Conservation (phyloP, 2,113 vertebrate genomes). For the Pomatorhinus ruficollis region DNA sequence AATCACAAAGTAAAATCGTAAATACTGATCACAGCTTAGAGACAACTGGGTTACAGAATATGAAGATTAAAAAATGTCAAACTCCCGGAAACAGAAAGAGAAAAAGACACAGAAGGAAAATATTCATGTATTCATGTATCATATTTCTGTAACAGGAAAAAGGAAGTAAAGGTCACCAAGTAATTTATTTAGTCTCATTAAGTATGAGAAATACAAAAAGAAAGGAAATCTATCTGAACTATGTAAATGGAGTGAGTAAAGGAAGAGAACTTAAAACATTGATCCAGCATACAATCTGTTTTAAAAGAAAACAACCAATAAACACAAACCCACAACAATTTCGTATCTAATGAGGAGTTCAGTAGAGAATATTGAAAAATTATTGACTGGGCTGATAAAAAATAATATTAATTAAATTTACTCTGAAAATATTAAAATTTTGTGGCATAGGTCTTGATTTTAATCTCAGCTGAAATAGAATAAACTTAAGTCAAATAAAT, state of each 20-base stretch:
- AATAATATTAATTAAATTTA: not conserved
- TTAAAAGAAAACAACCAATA: not conserved
- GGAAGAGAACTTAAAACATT: not conserved
- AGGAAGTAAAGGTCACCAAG: not conserved
- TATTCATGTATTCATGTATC: not conserved
- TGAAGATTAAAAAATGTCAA: not conserved
- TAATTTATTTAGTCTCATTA: not conserved
- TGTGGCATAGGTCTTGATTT: not conserved
- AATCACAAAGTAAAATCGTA: not conserved
- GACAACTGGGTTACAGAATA: not conserved
- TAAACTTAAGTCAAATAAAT: not conserved
- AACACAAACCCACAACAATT: not conserved
- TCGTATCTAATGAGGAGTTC: not conserved
- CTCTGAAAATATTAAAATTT: not conserved
- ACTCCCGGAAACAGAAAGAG: not conserved
- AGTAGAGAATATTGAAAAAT: not conserved
- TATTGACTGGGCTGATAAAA: not conserved
- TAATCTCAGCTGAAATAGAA: not conserved
- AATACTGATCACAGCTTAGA: not conserved
- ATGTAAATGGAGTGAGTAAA: not conserved
- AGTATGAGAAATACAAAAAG: not conserved
- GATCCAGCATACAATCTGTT: not conserved
- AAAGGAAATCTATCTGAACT: not conserved
- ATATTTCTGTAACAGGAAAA: not conserved
- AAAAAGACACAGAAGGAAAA: not conserved